A percentile compares a stretch with the other conserved stretches of the same genome.
Evolutionary conservation across 2,888 invertebrate species (phyloP).

Genomic region (Campaea margaritaria): DNA sequence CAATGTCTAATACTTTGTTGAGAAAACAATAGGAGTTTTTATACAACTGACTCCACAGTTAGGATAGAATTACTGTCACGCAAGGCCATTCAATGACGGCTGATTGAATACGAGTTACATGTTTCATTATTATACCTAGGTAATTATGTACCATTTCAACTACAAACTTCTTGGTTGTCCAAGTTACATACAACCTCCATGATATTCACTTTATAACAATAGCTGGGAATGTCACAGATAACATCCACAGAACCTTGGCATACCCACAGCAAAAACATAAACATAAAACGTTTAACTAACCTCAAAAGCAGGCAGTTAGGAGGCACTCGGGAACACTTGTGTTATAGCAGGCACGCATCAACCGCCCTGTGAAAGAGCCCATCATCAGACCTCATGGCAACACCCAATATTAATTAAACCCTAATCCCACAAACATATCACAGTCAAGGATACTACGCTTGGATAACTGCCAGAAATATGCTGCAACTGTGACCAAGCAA

Average conservation of each 20-base stretch:
- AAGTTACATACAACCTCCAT: background rate
- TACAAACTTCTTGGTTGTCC: background rate
- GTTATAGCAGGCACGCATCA: slow-evolving; percentile 76
- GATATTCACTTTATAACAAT: background rate
- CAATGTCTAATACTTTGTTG: too few species aligned
- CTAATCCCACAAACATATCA: slow-evolving; percentile 60
- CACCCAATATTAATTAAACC: slow-evolving; percentile 42
- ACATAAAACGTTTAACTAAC: slow-evolving; percentile 67
- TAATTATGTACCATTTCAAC: too few species aligned
- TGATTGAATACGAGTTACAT: too few species aligned
- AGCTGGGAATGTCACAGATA: background rate
- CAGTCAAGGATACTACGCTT: slow-evolving; percentile 80
- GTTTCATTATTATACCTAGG: too few species aligned
- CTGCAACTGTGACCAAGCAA: slow-evolving; percentile 70
- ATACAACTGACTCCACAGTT: too few species aligned
- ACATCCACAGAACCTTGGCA: slow-evolving; percentile 18
- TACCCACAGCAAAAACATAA: slow-evolving; percentile 19
- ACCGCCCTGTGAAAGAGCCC: slow-evolving; percentile 80
- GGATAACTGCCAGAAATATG: slow-evolving; percentile 75
- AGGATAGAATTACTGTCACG: too few species aligned
- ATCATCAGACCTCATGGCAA: slow-evolving; percentile 66
- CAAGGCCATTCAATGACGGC: too few species aligned
- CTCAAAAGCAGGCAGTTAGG: slow-evolving; percentile 83
- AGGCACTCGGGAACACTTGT: slow-evolving; percentile 78
- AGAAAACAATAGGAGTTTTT: too few species aligned